Conservation (phyloP, 2,113 vertebrate species). For the Aptenodytes patagonicus region DNA sequence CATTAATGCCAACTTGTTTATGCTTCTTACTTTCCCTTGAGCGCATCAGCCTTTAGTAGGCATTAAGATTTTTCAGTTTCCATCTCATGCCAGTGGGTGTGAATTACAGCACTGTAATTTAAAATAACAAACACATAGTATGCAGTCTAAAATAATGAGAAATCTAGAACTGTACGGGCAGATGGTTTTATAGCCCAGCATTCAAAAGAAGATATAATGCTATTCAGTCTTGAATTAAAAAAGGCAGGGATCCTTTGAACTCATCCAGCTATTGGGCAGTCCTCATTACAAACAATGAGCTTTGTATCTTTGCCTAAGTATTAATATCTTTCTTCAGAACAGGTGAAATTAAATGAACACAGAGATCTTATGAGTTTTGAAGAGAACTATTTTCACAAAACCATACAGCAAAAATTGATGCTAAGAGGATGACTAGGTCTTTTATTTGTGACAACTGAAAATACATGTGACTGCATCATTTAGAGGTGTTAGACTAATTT, state of each 20-base stretch:
- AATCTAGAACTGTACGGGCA: not conserved
- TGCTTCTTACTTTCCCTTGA: not conserved
- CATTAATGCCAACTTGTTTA: not conserved
- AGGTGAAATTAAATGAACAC: not conserved
- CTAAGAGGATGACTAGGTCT: not conserved
- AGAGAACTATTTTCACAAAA: conserved; percentile 2
- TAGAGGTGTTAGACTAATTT: conserved; percentile 33
- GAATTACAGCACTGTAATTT: not conserved
- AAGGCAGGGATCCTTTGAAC: conserved; percentile 10
- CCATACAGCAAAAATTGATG: not conserved
- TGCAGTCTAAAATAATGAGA: not conserved
- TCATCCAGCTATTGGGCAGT: not conserved
- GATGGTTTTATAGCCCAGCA: not conserved
- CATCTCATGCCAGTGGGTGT: not conserved
- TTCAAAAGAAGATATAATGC: not conserved
- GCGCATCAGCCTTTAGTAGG: not conserved
- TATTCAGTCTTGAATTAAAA: conserved; percentile 14
- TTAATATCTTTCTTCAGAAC: not conserved
- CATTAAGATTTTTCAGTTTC: conserved; percentile 3
- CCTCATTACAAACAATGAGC: not conserved
- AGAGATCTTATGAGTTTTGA: not conserved
- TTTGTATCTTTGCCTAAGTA: not conserved
- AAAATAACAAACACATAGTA: not conserved
- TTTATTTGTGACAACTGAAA: not conserved
- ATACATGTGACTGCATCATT: not conserved